Evolutionary conservation across 2,113 vertebrate species (phyloP), one percentile per base, ranked within the genome.

Genomic region (Colinus virginianus): DNA sequence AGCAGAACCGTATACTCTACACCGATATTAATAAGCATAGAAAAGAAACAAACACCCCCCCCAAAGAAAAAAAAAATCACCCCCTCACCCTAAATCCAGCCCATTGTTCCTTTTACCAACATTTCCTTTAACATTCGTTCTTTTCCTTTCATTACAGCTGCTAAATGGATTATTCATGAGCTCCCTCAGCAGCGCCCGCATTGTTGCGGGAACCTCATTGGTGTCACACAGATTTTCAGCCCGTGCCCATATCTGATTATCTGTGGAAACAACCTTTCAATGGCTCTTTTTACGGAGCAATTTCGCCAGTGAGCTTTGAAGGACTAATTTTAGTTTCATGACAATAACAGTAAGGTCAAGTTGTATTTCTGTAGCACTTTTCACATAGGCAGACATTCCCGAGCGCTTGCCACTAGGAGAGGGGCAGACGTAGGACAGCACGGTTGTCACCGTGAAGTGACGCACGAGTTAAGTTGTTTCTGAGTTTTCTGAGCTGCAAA

Each of bases 311-410:
- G 74, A 92, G 94, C 84, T 95, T 81, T 61, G 76, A 64, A 75
- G 78, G 90, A 77, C 94, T 95, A 92, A 96, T 96, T 96, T 96
- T 46, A 92, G 95, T 96, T 95, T 90, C 91, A 70, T 82, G 94
- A 77, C 95, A 85, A 77, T 72, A 93, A 89, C 95, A 93, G 7
- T 93, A 90, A 95, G 95, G 95, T 96, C 95, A 95, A 87, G 91
- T 96, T 96, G 93, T 90, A 77, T 93, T 93, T 92, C 94, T 74
- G 80, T 16, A 7, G 55, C 3, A 76, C 90, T 93, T 96, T 94
- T 92, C 90, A 92, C 74, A 22, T 66, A 9, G 55, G 56, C 87
- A 84, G 92, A 0, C 93, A 51, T 75, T 78, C 45, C 85, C 14
- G 85, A 69, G 74, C 43, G 13, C 59, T 87, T 36, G 79, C 49